Percentiles rank a stretch among this genome's conserved stretches.
phyloP scores from a whole-genome alignment of 2,113 vertebrate species.

The Forbesichthys papilliferus region DNA sequence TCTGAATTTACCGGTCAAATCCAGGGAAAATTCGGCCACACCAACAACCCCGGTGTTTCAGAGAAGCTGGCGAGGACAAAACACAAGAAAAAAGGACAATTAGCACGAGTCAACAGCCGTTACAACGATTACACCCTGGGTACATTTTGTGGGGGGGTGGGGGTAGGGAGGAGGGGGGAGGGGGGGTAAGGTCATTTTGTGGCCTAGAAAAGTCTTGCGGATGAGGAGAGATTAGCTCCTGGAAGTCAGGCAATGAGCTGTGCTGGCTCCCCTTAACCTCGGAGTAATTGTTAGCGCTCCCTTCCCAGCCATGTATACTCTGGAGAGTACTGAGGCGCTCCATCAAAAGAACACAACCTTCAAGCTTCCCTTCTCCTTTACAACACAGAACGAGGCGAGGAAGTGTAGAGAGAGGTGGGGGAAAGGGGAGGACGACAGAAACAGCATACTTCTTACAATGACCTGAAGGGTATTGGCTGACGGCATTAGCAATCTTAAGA shows the following conservation, averaged over 20 bases:
- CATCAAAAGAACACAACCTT: conserved; percentile 65
- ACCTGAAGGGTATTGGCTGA: conserved; percentile 53
- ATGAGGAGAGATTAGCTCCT: conserved; percentile 34
- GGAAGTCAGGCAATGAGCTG: conserved; percentile 49
- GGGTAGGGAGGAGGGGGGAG: conserved; percentile 6
- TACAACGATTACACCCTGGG: conserved; percentile 2
- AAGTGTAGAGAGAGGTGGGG: conserved; percentile 8
- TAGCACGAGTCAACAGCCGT: conserved; percentile 26
- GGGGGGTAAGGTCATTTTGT: background rate
- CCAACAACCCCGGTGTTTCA: conserved; percentile 95
- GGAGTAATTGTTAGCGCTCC: conserved; percentile 59
- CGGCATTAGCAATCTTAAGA: conserved; percentile 40
- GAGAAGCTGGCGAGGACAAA: conserved; percentile 78
- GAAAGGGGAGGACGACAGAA: conserved; percentile 23
- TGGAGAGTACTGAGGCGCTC: conserved; percentile 59
- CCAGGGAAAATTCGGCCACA: conserved; percentile 99
- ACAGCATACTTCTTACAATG: conserved; percentile 41
- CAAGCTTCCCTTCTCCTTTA: conserved; percentile 31
- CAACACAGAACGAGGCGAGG: background rate
- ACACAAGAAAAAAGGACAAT: conserved; percentile 19
- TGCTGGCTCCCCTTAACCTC: conserved; percentile 54
- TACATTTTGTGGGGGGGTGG: conserved; percentile 11
- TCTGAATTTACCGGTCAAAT: conserved; percentile 99
- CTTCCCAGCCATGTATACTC: conserved; percentile 55
- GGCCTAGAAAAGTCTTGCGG: conserved; percentile 17